Percentiles rank a stretch among this genome's conserved stretches.
Evolutionary conservation across 2,113 vertebrate species (phyloP).

Genomic region (Megaceryle maxima): DNA sequence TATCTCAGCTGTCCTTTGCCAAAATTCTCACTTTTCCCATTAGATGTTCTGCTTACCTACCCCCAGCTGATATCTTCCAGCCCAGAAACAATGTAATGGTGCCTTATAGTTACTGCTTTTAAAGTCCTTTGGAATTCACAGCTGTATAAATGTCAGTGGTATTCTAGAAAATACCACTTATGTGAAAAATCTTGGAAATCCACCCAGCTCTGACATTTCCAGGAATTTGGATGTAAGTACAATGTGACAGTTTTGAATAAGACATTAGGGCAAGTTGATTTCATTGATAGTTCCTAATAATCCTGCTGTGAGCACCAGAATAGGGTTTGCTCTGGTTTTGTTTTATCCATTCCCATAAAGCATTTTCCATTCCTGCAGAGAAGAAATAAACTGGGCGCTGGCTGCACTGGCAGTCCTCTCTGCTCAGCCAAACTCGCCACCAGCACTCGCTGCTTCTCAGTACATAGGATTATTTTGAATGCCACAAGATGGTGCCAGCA

Average conservation of each 20-base stretch:
- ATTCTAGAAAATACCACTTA: not conserved
- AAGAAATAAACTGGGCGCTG: not conserved
- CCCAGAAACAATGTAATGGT: not conserved
- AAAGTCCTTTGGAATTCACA: constrained; percentile 1
- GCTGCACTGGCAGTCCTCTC: not conserved
- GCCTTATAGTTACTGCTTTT: not conserved
- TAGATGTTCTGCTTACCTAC: not conserved
- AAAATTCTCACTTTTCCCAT: not conserved
- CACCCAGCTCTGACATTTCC: not conserved
- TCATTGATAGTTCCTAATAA: not conserved
- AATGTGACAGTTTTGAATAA: not conserved
- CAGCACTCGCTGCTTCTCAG: not conserved
- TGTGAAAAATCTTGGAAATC: not conserved
- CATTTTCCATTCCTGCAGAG: not conserved
- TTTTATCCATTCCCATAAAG: not conserved
- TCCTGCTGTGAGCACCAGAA: fast-evolving
- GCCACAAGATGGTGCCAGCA: constrained; percentile 60
- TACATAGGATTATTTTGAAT: fast-evolving
- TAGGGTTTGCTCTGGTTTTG: not conserved
- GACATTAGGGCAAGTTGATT: not conserved
- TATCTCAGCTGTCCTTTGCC: not conserved
- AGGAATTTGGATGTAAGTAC: not conserved
- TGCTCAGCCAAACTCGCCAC: not conserved
- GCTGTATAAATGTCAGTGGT: constrained; percentile 9
- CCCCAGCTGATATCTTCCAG: not conserved